phyloP scores from a whole-genome alignment of 2,888 invertebrate genomes.

The Synanthedon myopaeformis region DNA sequence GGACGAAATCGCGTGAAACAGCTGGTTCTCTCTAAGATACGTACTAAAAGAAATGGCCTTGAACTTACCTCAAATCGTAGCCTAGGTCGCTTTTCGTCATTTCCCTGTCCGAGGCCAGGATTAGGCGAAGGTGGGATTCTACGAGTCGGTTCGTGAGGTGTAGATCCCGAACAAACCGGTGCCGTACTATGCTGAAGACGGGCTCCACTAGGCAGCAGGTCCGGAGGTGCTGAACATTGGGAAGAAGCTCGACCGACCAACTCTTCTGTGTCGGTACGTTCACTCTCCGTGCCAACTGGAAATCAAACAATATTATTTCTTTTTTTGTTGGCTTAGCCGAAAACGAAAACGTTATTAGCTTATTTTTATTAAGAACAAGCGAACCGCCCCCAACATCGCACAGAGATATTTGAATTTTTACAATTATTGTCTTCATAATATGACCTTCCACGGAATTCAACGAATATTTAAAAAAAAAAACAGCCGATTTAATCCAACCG shows the following conservation, averaged over 20 bases:
- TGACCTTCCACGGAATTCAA: too few relatives aligned
- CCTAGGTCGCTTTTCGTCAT: conserved; percentile 47
- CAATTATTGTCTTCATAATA: too few relatives aligned
- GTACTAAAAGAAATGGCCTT: conserved; percentile 9
- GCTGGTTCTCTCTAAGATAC: too few relatives aligned
- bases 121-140: conserved; percentile 10
- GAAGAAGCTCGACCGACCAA: conserved; percentile 74
- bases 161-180: conserved; percentile 14
- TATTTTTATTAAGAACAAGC: too few relatives aligned
- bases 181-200: conserved; percentile 46
- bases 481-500: too few relatives aligned
- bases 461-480: too few relatives aligned
- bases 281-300: conserved; percentile 74
- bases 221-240: conserved; percentile 74
- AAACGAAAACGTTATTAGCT: too few relatives aligned
- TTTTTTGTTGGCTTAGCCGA: too few relatives aligned
- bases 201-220: conserved; percentile 70
- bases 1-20: too few relatives aligned
- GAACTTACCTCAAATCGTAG: conserved; percentile 46
- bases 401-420: too few relatives aligned
- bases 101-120: conserved; percentile 14
- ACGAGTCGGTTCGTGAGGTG: conserved; percentile 15
- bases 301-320: conserved; percentile 11
- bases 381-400: too few relatives aligned
- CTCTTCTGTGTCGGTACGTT: conserved; percentile 79